phyloP scores from a whole-genome alignment of 2,113 vertebrate genomes.

The Nothoprocta perdicaria region DNA sequence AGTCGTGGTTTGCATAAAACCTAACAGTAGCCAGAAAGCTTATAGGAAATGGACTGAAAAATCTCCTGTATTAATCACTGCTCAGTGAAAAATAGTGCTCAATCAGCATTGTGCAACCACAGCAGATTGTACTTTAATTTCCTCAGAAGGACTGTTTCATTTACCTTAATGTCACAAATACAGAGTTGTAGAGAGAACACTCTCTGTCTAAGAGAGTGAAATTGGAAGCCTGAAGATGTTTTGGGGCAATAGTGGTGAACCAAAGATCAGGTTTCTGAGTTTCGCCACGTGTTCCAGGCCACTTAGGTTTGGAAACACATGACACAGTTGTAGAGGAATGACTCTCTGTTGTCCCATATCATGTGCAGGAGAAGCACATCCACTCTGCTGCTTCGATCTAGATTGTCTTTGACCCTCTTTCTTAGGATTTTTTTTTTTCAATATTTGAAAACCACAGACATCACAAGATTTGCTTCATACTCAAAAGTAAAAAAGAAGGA shows the following conservation, averaged over 20 bases:
- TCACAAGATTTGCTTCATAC: not conserved
- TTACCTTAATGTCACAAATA: not conserved
- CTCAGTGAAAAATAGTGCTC: not conserved
- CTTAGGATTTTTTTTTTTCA: not conserved
- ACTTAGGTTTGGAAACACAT: not conserved
- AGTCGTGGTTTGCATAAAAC: not conserved
- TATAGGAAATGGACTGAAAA: not conserved
- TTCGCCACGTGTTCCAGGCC: not conserved
- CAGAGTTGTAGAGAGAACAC: too few species aligned
- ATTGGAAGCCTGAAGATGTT: not conserved
- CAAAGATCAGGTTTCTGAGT: not conserved
- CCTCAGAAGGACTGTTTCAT: not conserved
- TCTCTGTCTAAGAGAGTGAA: not conserved
- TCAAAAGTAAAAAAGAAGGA: not conserved
- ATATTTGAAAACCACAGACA: not conserved
- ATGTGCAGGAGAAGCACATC: not conserved
- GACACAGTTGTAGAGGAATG: not conserved
- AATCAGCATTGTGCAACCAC: not conserved
- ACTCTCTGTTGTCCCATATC: not conserved
- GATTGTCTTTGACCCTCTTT: not conserved
- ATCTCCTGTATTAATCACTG: not conserved
- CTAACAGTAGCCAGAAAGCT: not conserved
- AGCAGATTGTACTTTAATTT: not conserved
- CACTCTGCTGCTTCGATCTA: not conserved
- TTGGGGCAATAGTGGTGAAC: not conserved